A percentile compares a stretch with the other conserved stretches of the same genome.
Conservation (phyloP, 2,888 invertebrate genomes). For the Cephus pulcher region DNA sequence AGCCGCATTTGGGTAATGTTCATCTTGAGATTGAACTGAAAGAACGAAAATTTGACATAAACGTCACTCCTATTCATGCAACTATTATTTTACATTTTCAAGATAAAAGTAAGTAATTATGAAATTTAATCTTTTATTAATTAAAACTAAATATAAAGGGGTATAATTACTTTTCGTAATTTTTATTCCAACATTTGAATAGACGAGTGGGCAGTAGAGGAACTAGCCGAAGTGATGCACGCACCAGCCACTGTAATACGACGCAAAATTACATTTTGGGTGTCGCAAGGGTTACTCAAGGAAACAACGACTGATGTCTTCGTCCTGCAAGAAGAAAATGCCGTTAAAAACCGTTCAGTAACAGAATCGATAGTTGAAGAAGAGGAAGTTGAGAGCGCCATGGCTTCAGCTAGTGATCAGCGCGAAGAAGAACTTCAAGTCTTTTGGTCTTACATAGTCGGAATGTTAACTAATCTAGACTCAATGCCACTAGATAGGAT, state of each 20-base stretch:
- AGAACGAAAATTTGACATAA: slow-evolving; percentile 81
- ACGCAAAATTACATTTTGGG: slow-evolving; percentile 93
- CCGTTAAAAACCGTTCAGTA: slow-evolving; percentile 70
- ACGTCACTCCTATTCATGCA: slow-evolving; percentile 93
- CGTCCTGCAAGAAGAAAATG: slow-evolving; percentile 76
- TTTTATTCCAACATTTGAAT: neutral
- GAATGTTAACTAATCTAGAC: slow-evolving; percentile 96
- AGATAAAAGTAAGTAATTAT: slow-evolving; percentile 74
- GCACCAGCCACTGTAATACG: slow-evolving; percentile 88
- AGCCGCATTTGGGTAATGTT: slow-evolving; percentile 92
- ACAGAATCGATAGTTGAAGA: slow-evolving; percentile 82
- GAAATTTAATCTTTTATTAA: neutral
- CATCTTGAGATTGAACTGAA: slow-evolving; percentile 91
- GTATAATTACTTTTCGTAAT: slow-evolving; percentile 9
- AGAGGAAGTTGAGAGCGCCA: slow-evolving; percentile 92
- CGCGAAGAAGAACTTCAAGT: slow-evolving; percentile 93
- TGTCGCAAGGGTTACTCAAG: slow-evolving; percentile 87
- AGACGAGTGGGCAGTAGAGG: slow-evolving; percentile 89
- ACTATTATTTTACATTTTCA: slow-evolving; percentile 95
- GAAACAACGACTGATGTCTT: slow-evolving; percentile 83
- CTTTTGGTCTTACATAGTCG: slow-evolving; percentile 97
- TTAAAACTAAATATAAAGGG: slow-evolving; percentile 19
- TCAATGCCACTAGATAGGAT: slow-evolving; percentile 91
- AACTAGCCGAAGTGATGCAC: slow-evolving; percentile 85
- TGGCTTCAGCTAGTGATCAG: slow-evolving; percentile 95